Percentiles rank a stretch among this genome's conserved stretches.
phyloP scores from a whole-genome alignment of 1,140 invertebrate species.

The Hypsibius dujardini region DNA sequence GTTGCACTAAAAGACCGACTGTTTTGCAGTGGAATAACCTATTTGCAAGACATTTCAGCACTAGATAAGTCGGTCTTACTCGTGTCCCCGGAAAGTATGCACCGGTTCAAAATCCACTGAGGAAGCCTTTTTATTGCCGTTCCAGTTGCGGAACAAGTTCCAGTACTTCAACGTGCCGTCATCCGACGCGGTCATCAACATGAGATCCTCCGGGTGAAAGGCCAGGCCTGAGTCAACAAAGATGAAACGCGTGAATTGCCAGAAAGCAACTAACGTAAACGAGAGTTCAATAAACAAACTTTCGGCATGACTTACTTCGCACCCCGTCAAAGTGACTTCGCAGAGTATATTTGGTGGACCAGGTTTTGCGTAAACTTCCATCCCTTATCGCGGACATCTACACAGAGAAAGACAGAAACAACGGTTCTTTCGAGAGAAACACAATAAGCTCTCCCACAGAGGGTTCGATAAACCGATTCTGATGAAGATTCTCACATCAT shows the following conservation, averaged over 20 bases:
- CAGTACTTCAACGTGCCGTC: conserved; percentile 96
- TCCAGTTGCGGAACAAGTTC: conserved; percentile 48
- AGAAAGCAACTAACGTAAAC: too few relatives aligned
- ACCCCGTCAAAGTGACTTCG: conserved; percentile 95
- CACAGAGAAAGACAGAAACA: conserved; percentile 18
- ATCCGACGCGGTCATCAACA: conserved; percentile 90
- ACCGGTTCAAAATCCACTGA: conserved; percentile 92
- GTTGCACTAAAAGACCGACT: too few relatives aligned
- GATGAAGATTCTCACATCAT: conserved; percentile 49
- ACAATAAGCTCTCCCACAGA: too few relatives aligned
- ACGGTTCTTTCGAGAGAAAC: too few relatives aligned
- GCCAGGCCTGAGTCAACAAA: conserved; percentile 47
- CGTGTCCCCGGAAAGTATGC: conserved; percentile 88
- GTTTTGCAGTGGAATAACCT: too few relatives aligned
- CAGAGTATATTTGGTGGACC: conserved; percentile 92
- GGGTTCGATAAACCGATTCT: too few relatives aligned
- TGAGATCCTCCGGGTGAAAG: conserved; percentile 91
- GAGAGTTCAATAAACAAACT: too few relatives aligned
- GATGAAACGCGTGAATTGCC: conserved; percentile 21
- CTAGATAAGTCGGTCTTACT: conserved; percentile 27
- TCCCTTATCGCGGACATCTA: conserved; percentile 67
- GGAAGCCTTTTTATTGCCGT: conserved; percentile 17
- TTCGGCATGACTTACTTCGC: conserved; percentile 31
- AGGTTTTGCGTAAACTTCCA: conserved; percentile 72
- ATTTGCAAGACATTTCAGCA: too few relatives aligned